Percentiles rank a stretch among this genome's conserved stretches.
phyloP scores from a whole-genome alignment of 92 coral and sea anemone species.

The Umimayanthus kanabou region DNA sequence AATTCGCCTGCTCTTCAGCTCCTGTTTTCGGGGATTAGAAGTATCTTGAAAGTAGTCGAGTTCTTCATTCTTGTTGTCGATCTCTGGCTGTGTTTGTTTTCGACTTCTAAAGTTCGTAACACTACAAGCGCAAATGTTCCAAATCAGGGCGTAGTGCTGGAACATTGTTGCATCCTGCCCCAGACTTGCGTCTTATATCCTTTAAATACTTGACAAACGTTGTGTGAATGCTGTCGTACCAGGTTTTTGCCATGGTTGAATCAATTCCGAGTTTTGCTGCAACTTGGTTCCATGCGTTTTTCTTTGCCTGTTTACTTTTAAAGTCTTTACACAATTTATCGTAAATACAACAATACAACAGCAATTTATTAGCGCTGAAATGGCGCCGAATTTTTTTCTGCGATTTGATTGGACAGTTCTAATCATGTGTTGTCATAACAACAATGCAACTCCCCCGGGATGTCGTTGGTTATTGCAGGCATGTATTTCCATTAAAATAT shows the following conservation, averaged over 20 bases:
- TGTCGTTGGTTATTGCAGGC: no score
- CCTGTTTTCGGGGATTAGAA: background rate
- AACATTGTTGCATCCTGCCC: conserved; percentile 39
- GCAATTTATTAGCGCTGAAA: no score
- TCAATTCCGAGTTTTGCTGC: background rate
- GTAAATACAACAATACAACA: no score
- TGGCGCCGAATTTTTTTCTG: no score
- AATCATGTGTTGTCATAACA: no score
- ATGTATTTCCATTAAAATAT: no score
- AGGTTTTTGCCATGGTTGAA: background rate
- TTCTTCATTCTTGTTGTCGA: background rate
- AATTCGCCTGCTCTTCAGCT: background rate
- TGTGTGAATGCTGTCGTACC: background rate
- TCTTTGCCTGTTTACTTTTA: background rate
- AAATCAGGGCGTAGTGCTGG: conserved; percentile 30
- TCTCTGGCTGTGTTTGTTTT: background rate
- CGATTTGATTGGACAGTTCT: no score
- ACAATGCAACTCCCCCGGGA: no score
- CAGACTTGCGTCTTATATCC: background rate
- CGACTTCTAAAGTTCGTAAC: conserved; percentile 8
- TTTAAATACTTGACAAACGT: conserved; percentile 10
- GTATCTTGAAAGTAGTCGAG: background rate
- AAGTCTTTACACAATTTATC: background rate
- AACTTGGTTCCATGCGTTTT: conserved; percentile 9
- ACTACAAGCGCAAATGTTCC: conserved; percentile 44